Evolutionary conservation across 2,888 invertebrate species (phyloP), one percentile per base, ranked within the genome.

Genomic region (Plagodis dolabraria): DNA sequence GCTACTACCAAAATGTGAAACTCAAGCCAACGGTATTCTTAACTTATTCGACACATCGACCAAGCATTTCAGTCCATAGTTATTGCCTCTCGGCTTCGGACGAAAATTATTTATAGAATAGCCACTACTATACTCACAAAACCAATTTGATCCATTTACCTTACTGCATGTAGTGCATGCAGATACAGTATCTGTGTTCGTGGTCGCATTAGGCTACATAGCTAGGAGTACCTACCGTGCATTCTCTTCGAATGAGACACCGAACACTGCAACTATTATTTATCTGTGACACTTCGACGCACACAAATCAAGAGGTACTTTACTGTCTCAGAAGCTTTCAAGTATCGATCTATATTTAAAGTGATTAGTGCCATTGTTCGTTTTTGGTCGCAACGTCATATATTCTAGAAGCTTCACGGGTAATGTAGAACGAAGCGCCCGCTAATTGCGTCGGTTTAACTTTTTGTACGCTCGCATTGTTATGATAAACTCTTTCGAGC

Each of bases 221-320:
- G 80, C 83, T 83, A 78, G 80, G 72, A 10, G 57, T 56, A 62
- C 57, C 47, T 53, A 42, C 50, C 57, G 38, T 58, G 36, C 61
- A 67, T 61, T 61, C 63, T 47, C 44, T 48, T 80, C 81, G 85
- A 86, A 87, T 84, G 83, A 82, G 82, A 80, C 78, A 77, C 79
- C 80, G 78, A 40, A 40, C 40, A 10, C 10, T 10, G 10, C 10
- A 40, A 10, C 40, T 40, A 40, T 40, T 10, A 40, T 40, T 40
- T 9, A 40, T 40, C 40, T 40, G 40, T 40, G 40, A 40, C 40
- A 40, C 10, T 53, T 56, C 80, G 74, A 74, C 80, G 75, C 79
- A 82, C 84, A 90, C 90, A 90, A 91, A 91, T 91, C 92, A 90
- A 86, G 76, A 77, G 77, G 79, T 84, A 86, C 87, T 91, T 90